Conservation (phyloP, 2,888 invertebrate species). For the Andrena hattorfiana region DNA sequence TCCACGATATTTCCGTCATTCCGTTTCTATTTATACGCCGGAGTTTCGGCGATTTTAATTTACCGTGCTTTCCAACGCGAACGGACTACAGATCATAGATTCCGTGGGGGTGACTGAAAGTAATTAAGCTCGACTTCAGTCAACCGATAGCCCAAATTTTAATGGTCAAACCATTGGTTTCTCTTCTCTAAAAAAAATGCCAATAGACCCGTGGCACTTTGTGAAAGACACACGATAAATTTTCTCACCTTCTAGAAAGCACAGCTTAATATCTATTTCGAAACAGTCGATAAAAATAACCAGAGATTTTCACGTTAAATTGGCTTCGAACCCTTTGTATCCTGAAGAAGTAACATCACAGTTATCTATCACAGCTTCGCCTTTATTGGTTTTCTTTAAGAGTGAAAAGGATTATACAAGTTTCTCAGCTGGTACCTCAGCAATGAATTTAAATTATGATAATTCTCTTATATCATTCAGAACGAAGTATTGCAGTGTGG, state of each 20-base stretch:
- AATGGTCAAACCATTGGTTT: background rate
- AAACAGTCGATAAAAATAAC: background rate
- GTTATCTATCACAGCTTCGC: background rate
- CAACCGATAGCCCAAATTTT: too few relatives aligned
- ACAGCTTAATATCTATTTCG: too few relatives aligned
- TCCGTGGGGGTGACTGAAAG: background rate
- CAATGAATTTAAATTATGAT: background rate
- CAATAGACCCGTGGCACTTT: background rate
- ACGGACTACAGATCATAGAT: background rate
- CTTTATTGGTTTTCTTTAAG: background rate
- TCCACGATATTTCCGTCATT: slow-evolving; percentile 20
- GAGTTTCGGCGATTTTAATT: slow-evolving; percentile 34
- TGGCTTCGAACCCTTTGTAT: background rate
- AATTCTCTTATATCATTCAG: background rate
- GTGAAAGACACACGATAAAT: background rate
- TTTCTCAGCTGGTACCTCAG: background rate
- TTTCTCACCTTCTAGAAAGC: background rate
- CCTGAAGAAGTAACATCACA: background rate
- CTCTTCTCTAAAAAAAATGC: background rate
- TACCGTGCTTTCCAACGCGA: background rate
- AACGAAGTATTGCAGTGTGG: background rate
- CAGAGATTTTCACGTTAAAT: background rate
- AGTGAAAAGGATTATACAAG: background rate
- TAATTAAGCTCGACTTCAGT: slow-evolving; percentile 9
- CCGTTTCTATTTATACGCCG: slow-evolving; percentile 34